Evolutionary conservation across 2,797 vertebrate genomes (phyloP).

Genomic region (Chloroceryle amazona): DNA sequence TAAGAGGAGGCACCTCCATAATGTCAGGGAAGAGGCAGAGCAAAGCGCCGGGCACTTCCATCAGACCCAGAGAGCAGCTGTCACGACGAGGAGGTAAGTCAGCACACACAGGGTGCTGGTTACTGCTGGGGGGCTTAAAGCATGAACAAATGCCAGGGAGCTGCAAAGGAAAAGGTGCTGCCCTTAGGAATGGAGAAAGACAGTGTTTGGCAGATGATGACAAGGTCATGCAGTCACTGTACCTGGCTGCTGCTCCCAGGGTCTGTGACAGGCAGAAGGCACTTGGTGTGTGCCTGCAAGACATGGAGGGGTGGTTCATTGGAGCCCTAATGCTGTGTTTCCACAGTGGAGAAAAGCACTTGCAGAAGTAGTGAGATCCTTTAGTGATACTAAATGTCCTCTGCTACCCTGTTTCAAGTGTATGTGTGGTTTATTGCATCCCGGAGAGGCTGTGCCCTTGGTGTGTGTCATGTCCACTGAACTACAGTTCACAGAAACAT

Average conservation of each 20-base stretch:
- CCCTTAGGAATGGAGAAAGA: neutral
- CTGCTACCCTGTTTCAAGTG: neutral
- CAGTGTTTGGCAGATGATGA: neutral
- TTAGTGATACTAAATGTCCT: rapidly evolving
- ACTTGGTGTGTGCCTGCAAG: rapidly evolving
- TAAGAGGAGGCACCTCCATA: neutral
- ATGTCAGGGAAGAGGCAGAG: rapidly evolving
- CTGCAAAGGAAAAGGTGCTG: neutral
- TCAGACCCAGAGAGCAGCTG: neutral
- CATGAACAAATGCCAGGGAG: neutral
- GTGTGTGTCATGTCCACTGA: neutral
- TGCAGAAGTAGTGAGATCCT: neutral
- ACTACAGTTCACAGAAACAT: neutral
- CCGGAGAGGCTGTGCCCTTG: rapidly evolving
- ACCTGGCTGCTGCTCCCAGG: neutral
- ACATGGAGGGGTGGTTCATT: rapidly evolving
- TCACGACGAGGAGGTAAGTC: neutral
- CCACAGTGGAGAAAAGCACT: neutral
- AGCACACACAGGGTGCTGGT: rapidly evolving
- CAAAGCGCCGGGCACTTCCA: rapidly evolving
- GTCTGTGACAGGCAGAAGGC: neutral
- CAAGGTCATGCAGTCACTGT: neutral
- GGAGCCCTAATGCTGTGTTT: neutral
- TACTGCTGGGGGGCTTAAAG: neutral
- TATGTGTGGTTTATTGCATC: neutral